Base-by-base conservation (phyloP, 2,113 vertebrate genomes). In the Lates calcarifer region DNA sequence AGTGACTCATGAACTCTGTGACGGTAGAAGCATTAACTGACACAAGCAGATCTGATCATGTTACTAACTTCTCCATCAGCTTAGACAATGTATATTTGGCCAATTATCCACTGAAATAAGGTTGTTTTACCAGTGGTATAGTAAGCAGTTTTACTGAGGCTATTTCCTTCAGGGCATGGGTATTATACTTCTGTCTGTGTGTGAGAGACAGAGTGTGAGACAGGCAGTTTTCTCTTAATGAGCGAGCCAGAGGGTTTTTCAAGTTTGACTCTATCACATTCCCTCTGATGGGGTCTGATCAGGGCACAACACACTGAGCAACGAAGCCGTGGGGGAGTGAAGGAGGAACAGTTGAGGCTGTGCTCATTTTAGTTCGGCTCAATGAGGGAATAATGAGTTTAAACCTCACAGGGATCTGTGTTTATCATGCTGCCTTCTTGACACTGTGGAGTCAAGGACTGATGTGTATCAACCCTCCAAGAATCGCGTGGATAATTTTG, bases 201-300 rank as follows among this genome's bases (percentile, higher is more conserved):
- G 49, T 11, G 37, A 33, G n/a, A 74, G n/a, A 22, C 28, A 61
- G 17, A 15, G 33, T 26, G n/a, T n/a, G 13, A 63, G 35, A 72
- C 18, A 41, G 39, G 60, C 20, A 66, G 67, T 55, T 80, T 45
- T 55, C 39, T 70, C 43, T 64, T 79, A 81, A 85, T 85, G 76
- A 84, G 71, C 11, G 2, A 35, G 79, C 83, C 77, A 20, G 41
- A 60, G 56, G 78, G 60, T 41, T 82, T 63, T 64, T 37, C 45
- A 72, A 64, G 73, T 77, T 64, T n/a, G 63, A 73, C 55, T 84
- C 57, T 15, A 39, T 79, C 51, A 43, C 55, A 66, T 69, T 77
- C 83, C 55, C 63, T 74, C n/a, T 80, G 80, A 86, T 79, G n/a
- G 15, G 55, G 39, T 56, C 22, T 51, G 64, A 89, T 89, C 72